Conservation (phyloP, 2,888 invertebrate species). For the Eupithecia inturbata region DNA sequence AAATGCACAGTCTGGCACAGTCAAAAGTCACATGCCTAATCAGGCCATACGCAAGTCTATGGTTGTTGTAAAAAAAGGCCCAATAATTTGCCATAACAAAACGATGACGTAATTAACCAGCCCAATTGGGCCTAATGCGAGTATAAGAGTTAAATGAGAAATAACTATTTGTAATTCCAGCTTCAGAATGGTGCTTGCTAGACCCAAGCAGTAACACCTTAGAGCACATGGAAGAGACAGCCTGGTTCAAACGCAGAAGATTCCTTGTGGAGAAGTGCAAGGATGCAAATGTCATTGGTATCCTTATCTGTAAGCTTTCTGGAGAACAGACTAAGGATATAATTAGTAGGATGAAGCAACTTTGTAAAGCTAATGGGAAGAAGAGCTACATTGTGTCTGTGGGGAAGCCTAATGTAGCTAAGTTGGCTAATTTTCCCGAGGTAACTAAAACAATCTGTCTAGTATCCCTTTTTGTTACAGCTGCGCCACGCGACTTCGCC, state of each 20-base stretch:
- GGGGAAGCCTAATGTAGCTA: conserved; percentile 97
- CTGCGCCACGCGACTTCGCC: no score
- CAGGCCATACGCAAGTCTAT: no score
- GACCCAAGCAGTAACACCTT: conserved; percentile 71
- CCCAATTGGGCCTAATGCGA: no score
- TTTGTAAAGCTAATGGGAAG: conserved; percentile 90
- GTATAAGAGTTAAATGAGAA: no score
- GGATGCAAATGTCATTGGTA: conserved; percentile 93
- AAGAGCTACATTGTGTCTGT: conserved; percentile 96
- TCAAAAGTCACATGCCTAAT: no score
- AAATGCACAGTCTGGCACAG: no score
- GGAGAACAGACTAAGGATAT: conserved; percentile 91
- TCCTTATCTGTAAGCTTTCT: conserved; percentile 95
- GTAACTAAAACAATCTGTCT: conserved; percentile 64
- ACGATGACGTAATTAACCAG: no score
- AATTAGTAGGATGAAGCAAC: conserved; percentile 88
- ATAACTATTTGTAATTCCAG: conserved; percentile 55
- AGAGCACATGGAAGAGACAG: conserved; percentile 69
- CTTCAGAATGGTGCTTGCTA: conserved; percentile 83
- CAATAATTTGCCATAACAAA: no score
- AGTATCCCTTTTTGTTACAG: background rate
- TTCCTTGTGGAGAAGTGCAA: conserved; percentile 95
- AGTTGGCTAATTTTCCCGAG: conserved; percentile 97
- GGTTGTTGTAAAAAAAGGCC: no score
- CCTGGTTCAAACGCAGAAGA: conserved; percentile 90